These are phyloP conservation scores for Leptopterna dolabrata DNA, from an alignment of 2,888 invertebrate species.

Conservation along the genomic window DNA sequence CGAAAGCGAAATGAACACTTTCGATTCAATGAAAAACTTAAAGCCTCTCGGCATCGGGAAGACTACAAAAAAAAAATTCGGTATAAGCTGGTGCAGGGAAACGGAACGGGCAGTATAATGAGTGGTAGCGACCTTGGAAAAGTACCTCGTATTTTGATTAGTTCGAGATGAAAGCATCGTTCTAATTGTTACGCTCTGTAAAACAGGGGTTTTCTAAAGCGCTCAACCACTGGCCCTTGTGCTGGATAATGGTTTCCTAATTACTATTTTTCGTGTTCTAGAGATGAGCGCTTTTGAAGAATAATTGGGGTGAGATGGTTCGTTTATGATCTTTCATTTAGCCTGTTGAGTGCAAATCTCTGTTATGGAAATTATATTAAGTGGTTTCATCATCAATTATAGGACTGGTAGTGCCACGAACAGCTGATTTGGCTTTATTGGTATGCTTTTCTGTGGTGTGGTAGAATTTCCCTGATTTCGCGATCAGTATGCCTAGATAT, in stretches of 20 bases:
- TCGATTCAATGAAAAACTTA: background rate
- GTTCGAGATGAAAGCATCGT: background rate
- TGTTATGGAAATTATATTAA: too few relatives aligned
- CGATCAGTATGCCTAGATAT: too few relatives aligned
- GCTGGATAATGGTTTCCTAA: background rate
- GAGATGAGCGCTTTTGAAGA: background rate
- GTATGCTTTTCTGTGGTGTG: too few relatives aligned
- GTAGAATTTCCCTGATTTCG: too few relatives aligned
- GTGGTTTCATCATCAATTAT: too few relatives aligned
- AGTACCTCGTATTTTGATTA: background rate
- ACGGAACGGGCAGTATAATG: background rate
- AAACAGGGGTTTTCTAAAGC: background rate
- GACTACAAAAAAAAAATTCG: background rate
- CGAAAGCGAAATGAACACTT: background rate
- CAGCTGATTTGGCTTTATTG: too few relatives aligned
- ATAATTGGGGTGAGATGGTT: too few relatives aligned
- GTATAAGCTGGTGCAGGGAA: background rate
- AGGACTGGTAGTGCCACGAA: too few relatives aligned
- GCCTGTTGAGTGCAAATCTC: too few relatives aligned
- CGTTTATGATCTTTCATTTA: too few relatives aligned
- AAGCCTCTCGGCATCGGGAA: background rate
- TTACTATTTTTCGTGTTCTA: background rate
- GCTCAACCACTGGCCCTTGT: background rate
- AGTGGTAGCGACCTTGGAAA: background rate
- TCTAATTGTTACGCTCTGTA: conserved; percentile 18